phyloP scores from a whole-genome alignment of 1,140 invertebrate species.

The Chymomyza costata region DNA sequence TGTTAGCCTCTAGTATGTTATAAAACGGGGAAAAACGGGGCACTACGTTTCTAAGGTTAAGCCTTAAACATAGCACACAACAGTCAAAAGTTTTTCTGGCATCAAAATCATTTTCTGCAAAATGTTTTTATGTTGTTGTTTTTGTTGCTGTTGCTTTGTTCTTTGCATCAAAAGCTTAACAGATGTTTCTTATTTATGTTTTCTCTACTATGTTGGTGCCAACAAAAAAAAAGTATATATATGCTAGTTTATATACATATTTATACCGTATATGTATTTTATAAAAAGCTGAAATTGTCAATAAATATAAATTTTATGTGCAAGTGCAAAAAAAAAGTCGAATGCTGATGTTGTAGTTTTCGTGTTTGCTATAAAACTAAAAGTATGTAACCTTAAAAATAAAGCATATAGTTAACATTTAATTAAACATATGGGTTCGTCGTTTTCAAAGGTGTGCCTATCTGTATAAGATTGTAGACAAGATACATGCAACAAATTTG shows the following conservation, averaged over 20 bases:
- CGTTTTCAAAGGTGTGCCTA: no score
- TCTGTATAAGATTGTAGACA: no score
- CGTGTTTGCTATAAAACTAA: neutral
- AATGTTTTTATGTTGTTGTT: no score
- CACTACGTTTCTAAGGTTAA: slow-evolving; percentile 26
- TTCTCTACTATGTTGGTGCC: neutral
- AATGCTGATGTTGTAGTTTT: neutral
- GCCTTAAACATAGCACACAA: slow-evolving; percentile 38
- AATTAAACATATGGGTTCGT: no score
- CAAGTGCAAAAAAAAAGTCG: neutral
- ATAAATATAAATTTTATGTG: neutral
- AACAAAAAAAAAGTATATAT: slow-evolving; percentile 10
- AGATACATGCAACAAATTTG: no score
- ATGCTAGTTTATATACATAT: slow-evolving; percentile 39
- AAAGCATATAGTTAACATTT: no score
- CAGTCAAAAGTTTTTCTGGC: slow-evolving; percentile 3
- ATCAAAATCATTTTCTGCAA: no score
- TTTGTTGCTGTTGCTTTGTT: no score
- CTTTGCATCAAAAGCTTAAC: neutral
- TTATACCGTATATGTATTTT: slow-evolving; percentile 38
- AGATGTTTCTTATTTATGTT: slow-evolving; percentile 2
- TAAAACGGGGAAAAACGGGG: slow-evolving; percentile 9
- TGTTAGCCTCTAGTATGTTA: no score
- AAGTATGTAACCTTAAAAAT: no score
- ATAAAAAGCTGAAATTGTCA: neutral